phyloP scores from a whole-genome alignment of 1,140 invertebrate species.

The Tachypleus tridentatus region DNA sequence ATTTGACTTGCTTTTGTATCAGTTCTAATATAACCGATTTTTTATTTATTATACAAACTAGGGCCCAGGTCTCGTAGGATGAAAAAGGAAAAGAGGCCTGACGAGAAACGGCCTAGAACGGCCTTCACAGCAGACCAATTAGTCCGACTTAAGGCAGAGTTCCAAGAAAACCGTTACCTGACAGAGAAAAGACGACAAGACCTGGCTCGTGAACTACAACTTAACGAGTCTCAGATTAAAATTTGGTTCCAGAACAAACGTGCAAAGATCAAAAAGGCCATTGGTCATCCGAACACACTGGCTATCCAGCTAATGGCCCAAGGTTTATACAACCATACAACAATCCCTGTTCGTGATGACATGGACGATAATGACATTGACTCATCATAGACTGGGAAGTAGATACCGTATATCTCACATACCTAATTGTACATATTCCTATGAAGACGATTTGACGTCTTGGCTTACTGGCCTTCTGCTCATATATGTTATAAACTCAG shows the following conservation, averaged over 20 bases:
- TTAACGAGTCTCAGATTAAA: constrained; percentile 98
- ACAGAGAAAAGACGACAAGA: constrained; percentile 84
- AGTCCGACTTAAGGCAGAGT: constrained; percentile 80
- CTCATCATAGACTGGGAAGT: no score
- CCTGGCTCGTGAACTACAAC: constrained; percentile 74
- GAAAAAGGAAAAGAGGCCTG: constrained; percentile 48
- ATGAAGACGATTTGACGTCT: no score
- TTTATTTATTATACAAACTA: constrained; percentile 30
- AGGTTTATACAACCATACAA: constrained; percentile 76
- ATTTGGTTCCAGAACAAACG: constrained; percentile 98
- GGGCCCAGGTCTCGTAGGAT: constrained; percentile 77
- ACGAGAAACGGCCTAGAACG: constrained; percentile 91
- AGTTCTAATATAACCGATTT: no score
- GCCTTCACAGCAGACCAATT: constrained; percentile 94
- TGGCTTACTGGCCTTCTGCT: no score
- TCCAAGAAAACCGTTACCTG: constrained; percentile 86
- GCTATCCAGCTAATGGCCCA: constrained; percentile 90
- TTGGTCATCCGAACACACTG: constrained; percentile 72
- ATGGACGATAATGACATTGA: constrained; percentile 37
- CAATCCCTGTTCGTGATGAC: constrained; percentile 50
- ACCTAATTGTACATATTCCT: no score
- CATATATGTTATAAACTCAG: no score
- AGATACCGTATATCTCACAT: no score
- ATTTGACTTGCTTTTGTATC: no score
- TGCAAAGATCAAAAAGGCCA: constrained; percentile 94